A percentile compares a stretch with the other conserved stretches of the same genome.
These are phyloP conservation scores for Haliclona indistincta DNA, from an alignment of 37 sponge, comb jelly and placozoan species.

Conservation along the genomic window DNA sequence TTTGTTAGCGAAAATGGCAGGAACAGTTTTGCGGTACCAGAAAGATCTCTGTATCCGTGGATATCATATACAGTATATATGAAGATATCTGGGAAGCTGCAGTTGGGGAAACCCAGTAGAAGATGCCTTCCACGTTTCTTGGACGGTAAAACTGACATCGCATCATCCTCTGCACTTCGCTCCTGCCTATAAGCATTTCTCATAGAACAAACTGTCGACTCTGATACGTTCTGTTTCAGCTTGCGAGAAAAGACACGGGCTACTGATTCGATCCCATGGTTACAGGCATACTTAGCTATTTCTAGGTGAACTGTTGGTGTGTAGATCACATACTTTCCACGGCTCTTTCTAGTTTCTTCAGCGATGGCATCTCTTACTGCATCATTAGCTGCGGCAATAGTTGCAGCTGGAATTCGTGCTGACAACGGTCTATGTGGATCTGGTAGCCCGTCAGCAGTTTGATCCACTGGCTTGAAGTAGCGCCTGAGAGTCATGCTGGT, in stretches of 20 bases:
- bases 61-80: no score
- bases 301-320: neutral
- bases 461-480: neutral
- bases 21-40: no score
- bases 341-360: neutral
- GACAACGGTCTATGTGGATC: neutral
- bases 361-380: neutral
- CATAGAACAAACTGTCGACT: slow-evolving; percentile 6
- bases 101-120: no score
- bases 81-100: no score
- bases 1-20: no score
- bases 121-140: neutral
- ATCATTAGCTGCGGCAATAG: slow-evolving; percentile 1
- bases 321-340: neutral
- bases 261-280: neutral
- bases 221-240: neutral
- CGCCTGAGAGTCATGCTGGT: slow-evolving; percentile 3
- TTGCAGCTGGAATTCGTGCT: neutral
- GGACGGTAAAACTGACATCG: neutral
- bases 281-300: slow-evolving; percentile 8
- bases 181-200: slow-evolving; percentile 1
- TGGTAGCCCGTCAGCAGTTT: no score
- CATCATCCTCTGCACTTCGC: neutral
- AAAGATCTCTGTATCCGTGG: no score
- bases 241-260: neutral